These are phyloP conservation scores for Cyprinus carpio DNA, from an alignment of 2,113 vertebrate species.

Conservation along the genomic window DNA sequence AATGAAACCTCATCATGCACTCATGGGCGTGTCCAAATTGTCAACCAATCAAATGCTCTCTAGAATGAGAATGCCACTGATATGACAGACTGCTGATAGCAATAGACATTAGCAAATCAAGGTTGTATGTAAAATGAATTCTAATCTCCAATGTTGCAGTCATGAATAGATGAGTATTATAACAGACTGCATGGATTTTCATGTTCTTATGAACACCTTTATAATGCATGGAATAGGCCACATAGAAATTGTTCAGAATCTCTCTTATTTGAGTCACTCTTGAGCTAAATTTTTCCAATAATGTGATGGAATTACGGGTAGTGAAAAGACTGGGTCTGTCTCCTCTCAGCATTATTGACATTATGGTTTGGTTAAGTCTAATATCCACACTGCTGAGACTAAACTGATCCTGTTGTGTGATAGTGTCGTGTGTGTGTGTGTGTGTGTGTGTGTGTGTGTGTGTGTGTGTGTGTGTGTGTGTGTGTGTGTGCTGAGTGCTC, in stretches of 20 bases:
- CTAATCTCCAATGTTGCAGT: neutral
- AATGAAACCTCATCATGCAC: neutral
- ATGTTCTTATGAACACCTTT: neutral
- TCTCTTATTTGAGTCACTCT: conserved; percentile 9
- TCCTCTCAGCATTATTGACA: conserved; percentile 33
- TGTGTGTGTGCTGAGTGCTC: conserved; percentile 9
- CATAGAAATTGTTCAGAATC: neutral
- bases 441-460: too few relatives aligned
- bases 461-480: too few relatives aligned
- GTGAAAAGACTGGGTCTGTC: conserved; percentile 9
- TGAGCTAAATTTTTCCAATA: conserved; percentile 25
- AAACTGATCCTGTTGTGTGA: conserved; percentile 26
- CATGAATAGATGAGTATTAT: neutral
- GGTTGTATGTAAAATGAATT: neutral
- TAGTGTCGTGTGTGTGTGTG: conserved; percentile 4
- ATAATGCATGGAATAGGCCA: neutral
- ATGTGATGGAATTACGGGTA: conserved; percentile 17
- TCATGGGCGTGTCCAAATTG: neutral
- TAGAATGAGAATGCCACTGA: neutral
- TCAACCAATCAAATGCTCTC: neutral
- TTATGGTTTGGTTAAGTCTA: conserved; percentile 39
- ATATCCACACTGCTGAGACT: conserved; percentile 24
- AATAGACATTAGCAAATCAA: neutral
- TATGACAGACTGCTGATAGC: neutral
- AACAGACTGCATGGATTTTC: neutral